Conservation (phyloP, 2,113 vertebrate genomes). For the Pterocles burchelli region DNA sequence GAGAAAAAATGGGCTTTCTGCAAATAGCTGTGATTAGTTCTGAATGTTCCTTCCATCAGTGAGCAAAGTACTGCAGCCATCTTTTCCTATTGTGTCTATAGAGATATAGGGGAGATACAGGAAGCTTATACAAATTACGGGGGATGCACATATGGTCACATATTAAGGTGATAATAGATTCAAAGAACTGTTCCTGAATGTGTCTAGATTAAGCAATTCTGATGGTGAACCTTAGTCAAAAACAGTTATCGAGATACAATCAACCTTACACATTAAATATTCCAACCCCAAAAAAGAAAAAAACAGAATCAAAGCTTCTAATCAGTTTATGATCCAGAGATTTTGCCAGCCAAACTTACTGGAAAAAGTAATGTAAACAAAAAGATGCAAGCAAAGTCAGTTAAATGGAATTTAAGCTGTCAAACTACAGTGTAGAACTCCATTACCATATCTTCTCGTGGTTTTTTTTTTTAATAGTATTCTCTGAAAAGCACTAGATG, state of each 20-base stretch:
- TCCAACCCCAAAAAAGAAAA: slow-evolving; percentile 40
- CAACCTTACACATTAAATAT: slow-evolving; percentile 31
- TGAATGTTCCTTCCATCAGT: background rate
- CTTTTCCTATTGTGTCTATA: background rate
- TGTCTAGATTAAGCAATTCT: slow-evolving; percentile 29
- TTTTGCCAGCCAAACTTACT: slow-evolving; percentile 62
- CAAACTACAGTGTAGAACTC: slow-evolving; percentile 72
- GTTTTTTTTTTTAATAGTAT: slow-evolving; percentile 77
- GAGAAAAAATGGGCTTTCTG: background rate
- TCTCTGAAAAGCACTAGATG: slow-evolving; percentile 84
- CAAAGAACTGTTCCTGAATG: background rate
- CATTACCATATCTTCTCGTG: slow-evolving; percentile 73
- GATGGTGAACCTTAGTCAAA: slow-evolving; percentile 44
- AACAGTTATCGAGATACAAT: slow-evolving; percentile 25
- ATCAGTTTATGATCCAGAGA: slow-evolving; percentile 56
- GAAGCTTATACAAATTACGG: slow-evolving; percentile 29
- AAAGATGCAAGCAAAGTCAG: slow-evolving; percentile 64
- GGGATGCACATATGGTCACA: background rate
- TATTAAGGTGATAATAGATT: slow-evolving; percentile 35
- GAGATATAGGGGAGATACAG: background rate
- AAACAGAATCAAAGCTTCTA: slow-evolving; percentile 62
- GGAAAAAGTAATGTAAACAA: slow-evolving; percentile 60
- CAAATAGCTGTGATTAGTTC: slow-evolving; percentile 20
- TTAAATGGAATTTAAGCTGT: slow-evolving; percentile 74
- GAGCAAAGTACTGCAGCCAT: background rate